Evolutionary conservation across 1,140 invertebrate genomes (phyloP).

Genomic region (Aphis craccivora): DNA sequence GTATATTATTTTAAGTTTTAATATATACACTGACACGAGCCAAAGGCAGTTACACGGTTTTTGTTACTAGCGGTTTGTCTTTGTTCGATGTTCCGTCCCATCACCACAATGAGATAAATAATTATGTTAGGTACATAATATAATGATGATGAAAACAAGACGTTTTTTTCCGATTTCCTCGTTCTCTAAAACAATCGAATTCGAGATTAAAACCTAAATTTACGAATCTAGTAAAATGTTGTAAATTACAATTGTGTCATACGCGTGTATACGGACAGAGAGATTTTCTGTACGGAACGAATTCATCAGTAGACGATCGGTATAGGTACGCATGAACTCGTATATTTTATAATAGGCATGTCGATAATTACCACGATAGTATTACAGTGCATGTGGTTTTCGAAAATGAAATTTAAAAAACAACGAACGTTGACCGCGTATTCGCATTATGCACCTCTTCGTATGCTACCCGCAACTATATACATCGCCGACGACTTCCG

Average conservation of each 20-base stretch:
- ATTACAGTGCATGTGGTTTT: not conserved
- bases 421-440: not conserved
- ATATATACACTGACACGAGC: not conserved
- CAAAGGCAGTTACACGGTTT: not conserved
- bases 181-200: not conserved
- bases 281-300: not conserved
- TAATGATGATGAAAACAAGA: not conserved
- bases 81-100: not conserved
- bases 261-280: not conserved
- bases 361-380: not conserved
- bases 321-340: not conserved
- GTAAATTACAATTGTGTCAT: not conserved
- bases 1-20: not conserved
- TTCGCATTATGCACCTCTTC: not conserved
- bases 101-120: not conserved
- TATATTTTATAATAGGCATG: constrained; percentile 8
- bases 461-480: not conserved
- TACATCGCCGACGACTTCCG: not conserved
- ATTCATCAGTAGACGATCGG: not conserved
- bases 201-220: not conserved
- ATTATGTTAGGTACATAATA: not conserved
- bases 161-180: not conserved
- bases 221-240: not conserved
- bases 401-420: not conserved
- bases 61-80: not conserved